Conservation (phyloP, 2,113 vertebrate genomes). For the Hemichromis elongatus region DNA sequence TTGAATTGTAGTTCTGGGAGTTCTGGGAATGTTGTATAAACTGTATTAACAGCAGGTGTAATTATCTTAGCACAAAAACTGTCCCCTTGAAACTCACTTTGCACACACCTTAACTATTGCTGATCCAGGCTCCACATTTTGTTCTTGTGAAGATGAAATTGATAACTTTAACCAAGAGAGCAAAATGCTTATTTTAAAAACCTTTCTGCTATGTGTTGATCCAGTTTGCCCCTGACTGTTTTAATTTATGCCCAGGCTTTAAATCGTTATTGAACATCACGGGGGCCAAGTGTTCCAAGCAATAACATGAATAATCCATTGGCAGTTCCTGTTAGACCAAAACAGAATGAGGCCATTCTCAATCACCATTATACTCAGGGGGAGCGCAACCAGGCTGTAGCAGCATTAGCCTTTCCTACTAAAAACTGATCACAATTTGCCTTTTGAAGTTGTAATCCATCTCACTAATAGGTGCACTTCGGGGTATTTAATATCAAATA, state of each 20-base stretch:
- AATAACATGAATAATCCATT: constrained; percentile 70
- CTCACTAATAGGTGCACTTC: not conserved
- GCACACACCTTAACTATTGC: not conserved
- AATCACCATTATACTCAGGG: constrained; percentile 32
- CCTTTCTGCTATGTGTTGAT: constrained; percentile 15
- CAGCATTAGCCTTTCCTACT: constrained; percentile 27
- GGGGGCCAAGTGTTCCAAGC: constrained; percentile 41
- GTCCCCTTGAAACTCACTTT: not conserved
- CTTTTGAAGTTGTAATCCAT: constrained; percentile 38
- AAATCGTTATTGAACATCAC: constrained; percentile 46
- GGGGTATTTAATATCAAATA: constrained; percentile 9
- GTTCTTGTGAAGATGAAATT: not conserved
- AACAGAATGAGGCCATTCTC: constrained; percentile 33
- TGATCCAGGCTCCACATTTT: not conserved
- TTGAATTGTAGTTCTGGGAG: not conserved
- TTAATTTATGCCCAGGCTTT: constrained; percentile 45
- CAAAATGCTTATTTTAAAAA: constrained; percentile 26
- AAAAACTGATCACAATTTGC: constrained; percentile 36
- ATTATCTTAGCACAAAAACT: not conserved
- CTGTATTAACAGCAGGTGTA: not conserved
- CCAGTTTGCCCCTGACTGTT: constrained; percentile 44
- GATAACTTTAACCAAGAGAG: constrained; percentile 7
- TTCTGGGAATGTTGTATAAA: not conserved
- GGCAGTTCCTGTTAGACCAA: constrained; percentile 52
- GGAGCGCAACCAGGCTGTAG: constrained; percentile 28